Evolutionary conservation across 2,888 invertebrate species (phyloP).

Genomic region (Tyria jacobaeae): DNA sequence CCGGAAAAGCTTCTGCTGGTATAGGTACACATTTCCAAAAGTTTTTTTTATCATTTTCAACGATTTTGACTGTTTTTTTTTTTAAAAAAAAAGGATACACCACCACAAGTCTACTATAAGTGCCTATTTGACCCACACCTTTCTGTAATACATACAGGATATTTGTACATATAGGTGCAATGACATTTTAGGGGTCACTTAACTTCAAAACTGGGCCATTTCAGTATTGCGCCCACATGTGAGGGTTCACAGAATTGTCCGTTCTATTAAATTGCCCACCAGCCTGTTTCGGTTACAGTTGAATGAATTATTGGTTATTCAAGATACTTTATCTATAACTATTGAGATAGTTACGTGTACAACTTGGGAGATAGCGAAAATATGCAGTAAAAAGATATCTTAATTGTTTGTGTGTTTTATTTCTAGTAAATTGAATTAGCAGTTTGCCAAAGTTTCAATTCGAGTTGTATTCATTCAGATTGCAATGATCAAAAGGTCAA

Average conservation of each 20-base stretch:
- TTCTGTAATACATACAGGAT: not conserved
- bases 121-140: slow-evolving; percentile 1
- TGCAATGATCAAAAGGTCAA: too few species aligned
- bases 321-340: not conserved
- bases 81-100: too few species aligned
- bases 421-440: not conserved
- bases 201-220: slow-evolving; percentile 10
- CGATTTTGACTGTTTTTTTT: too few species aligned
- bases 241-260: not conserved
- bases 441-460: not conserved
- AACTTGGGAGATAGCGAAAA: not conserved
- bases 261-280: slow-evolving; percentile 5
- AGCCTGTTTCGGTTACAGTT: not conserved
- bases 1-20: too few species aligned
- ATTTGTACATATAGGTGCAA: not conserved
- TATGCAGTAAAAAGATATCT: not conserved
- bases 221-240: not conserved
- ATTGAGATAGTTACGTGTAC: not conserved
- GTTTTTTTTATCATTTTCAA: too few species aligned
- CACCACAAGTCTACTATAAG: slow-evolving; percentile 4
- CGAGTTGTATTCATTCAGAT: too few species aligned
- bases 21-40: too few species aligned
- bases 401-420: not conserved
- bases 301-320: not conserved
- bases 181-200: slow-evolving; percentile 16